Evolutionary conservation across 2,888 invertebrate species (phyloP).

Genomic region (Meloe dianella): DNA sequence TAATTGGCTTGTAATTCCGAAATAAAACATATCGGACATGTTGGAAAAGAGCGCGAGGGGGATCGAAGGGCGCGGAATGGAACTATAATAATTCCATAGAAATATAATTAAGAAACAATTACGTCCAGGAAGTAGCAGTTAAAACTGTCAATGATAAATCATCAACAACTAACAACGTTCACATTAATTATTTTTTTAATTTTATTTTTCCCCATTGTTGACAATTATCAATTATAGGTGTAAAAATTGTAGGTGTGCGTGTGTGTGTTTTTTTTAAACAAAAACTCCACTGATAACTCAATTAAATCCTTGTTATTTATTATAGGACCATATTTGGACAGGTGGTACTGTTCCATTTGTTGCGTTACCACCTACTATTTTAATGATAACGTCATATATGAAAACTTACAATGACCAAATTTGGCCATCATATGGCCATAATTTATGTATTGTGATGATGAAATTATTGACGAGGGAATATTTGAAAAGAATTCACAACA

Average conservation of each 20-base stretch:
- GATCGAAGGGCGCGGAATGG: too few species aligned
- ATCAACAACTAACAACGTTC: neutral
- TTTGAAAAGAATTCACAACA: too few species aligned
- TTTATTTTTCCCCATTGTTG: neutral
- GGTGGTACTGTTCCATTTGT: neutral
- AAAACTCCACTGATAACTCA: neutral
- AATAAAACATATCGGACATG: neutral
- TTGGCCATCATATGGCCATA: conserved; percentile 1
- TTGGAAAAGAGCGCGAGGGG: neutral
- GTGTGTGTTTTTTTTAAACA: neutral
- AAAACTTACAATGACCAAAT: conserved; percentile 1
- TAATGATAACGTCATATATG: conserved; percentile 5
- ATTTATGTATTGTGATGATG: neutral
- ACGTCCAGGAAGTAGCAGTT: neutral
- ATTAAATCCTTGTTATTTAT: neutral
- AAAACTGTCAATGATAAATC: conserved; percentile 5
- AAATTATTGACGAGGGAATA: too few species aligned
- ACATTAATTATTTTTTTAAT: neutral
- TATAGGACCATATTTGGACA: neutral
- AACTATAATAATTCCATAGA: neutral
- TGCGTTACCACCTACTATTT: neutral
- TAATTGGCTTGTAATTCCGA: neutral
- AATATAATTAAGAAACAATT: conserved; percentile 5
- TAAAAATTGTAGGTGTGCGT: neutral
- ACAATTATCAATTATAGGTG: neutral